Percentiles rank a stretch among this genome's conserved stretches.
These are phyloP conservation scores for Helogale parvula DNA, from an alignment of 2,113 vertebrate species.

Conservation along the genomic window DNA sequence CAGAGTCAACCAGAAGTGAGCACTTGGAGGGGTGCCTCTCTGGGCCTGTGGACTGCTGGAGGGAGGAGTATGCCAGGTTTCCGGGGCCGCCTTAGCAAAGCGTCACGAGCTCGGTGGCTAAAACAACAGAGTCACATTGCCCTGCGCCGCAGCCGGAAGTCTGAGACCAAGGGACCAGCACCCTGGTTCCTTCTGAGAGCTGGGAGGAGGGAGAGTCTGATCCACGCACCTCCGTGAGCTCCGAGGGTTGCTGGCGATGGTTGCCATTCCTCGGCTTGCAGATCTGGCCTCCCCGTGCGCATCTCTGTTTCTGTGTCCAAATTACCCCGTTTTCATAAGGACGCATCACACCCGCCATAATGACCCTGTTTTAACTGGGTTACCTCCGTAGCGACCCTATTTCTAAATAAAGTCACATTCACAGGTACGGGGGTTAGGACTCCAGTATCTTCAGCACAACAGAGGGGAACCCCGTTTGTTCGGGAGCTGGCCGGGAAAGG, in stretches of 20 bases:
- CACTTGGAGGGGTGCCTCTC: not conserved
- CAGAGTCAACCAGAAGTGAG: not conserved
- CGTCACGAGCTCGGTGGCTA: not conserved
- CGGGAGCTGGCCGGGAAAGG: not conserved
- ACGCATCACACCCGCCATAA: accelerated
- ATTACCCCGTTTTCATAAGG: not conserved
- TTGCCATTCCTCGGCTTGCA: no score
- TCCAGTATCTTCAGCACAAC: not conserved
- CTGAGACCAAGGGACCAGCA: no score
- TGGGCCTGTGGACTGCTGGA: not conserved
- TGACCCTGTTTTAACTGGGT: not conserved
- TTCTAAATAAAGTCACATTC: not conserved
- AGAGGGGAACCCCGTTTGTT: not conserved
- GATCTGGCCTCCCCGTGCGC: not conserved
- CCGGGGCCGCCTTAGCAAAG: not conserved
- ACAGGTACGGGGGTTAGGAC: not conserved
- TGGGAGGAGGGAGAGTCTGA: no score
- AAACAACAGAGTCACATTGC: not conserved
- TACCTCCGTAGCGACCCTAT: not conserved
- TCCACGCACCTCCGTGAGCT: not conserved
- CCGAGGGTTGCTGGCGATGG: not conserved
- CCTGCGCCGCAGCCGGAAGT: not conserved
- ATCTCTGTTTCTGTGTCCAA: not conserved
- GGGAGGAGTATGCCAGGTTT: no score
- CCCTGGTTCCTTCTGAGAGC: not conserved